A percentile compares a stretch with the other conserved stretches of the same genome.
Conservation (phyloP, 1,140 invertebrate genomes). For the Lucilia sericata region DNA sequence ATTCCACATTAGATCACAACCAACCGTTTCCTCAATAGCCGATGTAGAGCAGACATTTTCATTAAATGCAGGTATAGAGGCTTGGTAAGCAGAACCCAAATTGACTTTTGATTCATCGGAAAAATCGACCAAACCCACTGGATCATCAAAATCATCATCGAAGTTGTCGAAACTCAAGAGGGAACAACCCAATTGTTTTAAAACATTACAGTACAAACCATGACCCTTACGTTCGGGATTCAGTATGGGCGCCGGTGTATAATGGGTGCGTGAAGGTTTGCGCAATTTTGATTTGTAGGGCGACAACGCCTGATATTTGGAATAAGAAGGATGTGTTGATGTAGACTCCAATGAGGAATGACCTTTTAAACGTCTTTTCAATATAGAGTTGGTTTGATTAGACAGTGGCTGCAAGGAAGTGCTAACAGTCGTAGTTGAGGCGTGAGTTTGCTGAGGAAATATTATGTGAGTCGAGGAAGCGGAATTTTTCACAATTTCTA, state of each 20-base stretch:
- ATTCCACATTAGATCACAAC: conserved; percentile 88
- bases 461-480: neutral
- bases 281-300: conserved; percentile 72
- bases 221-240: conserved; percentile 88
- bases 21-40: conserved; percentile 56
- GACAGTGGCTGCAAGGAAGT: conserved; percentile 52
- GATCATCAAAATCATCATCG: conserved; percentile 63
- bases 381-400: conserved; percentile 65
- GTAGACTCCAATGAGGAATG: conserved; percentile 62
- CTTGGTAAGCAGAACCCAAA: conserved; percentile 90
- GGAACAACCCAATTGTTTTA: conserved; percentile 56
- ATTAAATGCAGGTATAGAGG: conserved; percentile 75
- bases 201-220: conserved; percentile 77
- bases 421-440: neutral
- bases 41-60: conserved; percentile 55
- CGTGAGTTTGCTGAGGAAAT: neutral
- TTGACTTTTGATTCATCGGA: conserved; percentile 80
- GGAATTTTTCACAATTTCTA: neutral
- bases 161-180: conserved; percentile 57
- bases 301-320: conserved; percentile 67
- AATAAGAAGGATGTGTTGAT: conserved; percentile 54
- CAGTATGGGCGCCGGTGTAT: conserved; percentile 93
- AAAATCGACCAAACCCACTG: conserved; percentile 63
- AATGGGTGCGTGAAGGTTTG: conserved; percentile 74
- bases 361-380: conserved; percentile 67